Base-by-base conservation (phyloP, 2,888 invertebrate species). In the Microchrysa polita region DNA sequence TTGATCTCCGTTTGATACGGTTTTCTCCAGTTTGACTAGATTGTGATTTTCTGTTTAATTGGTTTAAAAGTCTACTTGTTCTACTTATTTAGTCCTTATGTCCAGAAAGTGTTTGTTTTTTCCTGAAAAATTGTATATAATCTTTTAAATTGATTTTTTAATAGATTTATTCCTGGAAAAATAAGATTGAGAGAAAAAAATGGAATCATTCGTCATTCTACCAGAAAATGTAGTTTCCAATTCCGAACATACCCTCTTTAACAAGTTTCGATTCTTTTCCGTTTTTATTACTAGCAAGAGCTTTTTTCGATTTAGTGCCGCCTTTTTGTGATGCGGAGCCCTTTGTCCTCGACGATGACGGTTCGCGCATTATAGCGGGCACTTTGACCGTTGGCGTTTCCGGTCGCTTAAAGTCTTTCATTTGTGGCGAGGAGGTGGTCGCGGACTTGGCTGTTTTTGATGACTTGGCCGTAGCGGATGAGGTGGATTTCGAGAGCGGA, bases 161-260 rank as follows among this genome's bases (percentile, higher is more conserved):
- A 81, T 83, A 83, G 83, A 82, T 84, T 82, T 79, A 83, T 79
- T 81, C 84, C 84, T 84, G 83, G 82, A 81, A 81, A n/a, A 81
- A 80, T 80, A 82, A 80, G 55, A 82, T 80, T 81, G 78, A 80
- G 79, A 80, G 80, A 77, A 77, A 73, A 72, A 61, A 67, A 69
- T 69, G 40, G 69, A 55, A 69, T 69, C n/a, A 69, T 72, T 72
- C 59, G 60, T 44, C 27, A 48, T 89, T 91, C 91, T 91, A 92
- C 91, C 91, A 92, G 90, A 92, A 91, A 86, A 90, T 89, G 90
- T 88, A 90, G 88, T 93, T 93, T 88, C 92, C 92, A 88, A 90
- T 90, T 87, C 92, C 92, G 86, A 92, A 91, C 90, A 92, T 92
- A 90, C 93, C 92, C 87, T 92, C 93, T 83, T 85, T 84, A 75